Base-by-base conservation (phyloP, 2,888 invertebrate genomes). In the Acrobasis repandana region DNA sequence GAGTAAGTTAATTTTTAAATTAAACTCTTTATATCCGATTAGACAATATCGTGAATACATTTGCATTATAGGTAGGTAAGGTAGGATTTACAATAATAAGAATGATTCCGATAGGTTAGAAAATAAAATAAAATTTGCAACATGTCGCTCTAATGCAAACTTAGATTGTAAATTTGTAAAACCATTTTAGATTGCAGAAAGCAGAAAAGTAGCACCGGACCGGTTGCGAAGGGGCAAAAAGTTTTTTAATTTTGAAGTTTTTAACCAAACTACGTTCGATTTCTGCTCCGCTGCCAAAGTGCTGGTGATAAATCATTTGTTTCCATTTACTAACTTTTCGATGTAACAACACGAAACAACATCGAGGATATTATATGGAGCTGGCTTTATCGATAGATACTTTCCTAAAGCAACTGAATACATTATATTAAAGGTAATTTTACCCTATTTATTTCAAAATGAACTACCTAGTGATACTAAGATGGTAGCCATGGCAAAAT, bases 231-330 rank as follows among this genome's bases (percentile, higher is more conserved):
- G 58, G 62, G 57, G 59, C 63, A 63, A 62, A 74, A 74, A 81
- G 73, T 81, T 81, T 79, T 79, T 80, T 77, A 79, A 80, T 80
- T 77, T 75, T 72, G 65, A 77, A 79, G 71, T 79, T 79, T 70
- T 71, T 64, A 67, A 70, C 56, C 60, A 50, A 57, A 64, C 59
- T 38, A 43, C 54, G 54, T 54, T 54, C 54, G 54, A 54, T 54
- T 38, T 54, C 52, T 58, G 61, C 50, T 59, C 64, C 52, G n/a
- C 54, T 47, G 50, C 50, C 62, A 49, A 61, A 62, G 54, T 60
- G 57, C 18, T 43, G 48, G 61, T 56, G 10, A 63, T 68, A 60
- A 66, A 64, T 66, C 62, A 65, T 64, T 62, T 52, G 58, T 57
- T 61, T 47, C 14, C 9, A 51, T 38, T 56, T 50, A 58, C 61